Percentiles rank a stretch among this genome's conserved stretches.
Evolutionary conservation across 1,140 invertebrate genomes (phyloP).

Genomic region (Bilobella aurantiaca): DNA sequence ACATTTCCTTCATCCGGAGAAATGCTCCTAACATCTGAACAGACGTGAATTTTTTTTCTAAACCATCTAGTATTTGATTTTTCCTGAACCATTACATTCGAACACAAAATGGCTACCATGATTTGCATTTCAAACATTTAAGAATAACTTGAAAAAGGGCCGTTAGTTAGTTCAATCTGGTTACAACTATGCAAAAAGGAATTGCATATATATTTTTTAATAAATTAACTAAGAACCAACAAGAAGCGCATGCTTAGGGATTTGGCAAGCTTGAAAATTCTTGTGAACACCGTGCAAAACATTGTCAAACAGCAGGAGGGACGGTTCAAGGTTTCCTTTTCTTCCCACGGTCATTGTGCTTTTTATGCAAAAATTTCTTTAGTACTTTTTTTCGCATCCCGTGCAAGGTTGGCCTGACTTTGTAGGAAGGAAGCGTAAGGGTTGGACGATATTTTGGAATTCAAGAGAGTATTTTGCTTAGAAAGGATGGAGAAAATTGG

Average conservation of each 20-base stretch:
- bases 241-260: neutral
- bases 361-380: too few relatives aligned
- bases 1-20: neutral
- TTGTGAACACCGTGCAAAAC: too few relatives aligned
- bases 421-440: too few relatives aligned
- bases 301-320: too few relatives aligned
- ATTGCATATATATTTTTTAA: neutral
- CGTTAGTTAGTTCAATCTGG: neutral
- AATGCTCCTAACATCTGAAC: neutral
- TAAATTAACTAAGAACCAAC: neutral
- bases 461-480: neutral
- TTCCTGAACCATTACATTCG: neutral
- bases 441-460: too few relatives aligned
- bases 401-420: too few relatives aligned
- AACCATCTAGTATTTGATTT: slow-evolving; percentile 1
- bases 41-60: neutral
- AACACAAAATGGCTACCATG: too few relatives aligned
- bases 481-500: neutral
- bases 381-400: too few relatives aligned
- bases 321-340: too few relatives aligned
- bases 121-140: neutral
- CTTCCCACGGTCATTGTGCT: neutral
- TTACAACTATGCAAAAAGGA: neutral
- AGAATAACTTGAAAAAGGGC: neutral
- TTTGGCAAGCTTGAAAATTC: too few relatives aligned